Conservation (phyloP, 2,113 vertebrate genomes). For the Antigone vipio region DNA sequence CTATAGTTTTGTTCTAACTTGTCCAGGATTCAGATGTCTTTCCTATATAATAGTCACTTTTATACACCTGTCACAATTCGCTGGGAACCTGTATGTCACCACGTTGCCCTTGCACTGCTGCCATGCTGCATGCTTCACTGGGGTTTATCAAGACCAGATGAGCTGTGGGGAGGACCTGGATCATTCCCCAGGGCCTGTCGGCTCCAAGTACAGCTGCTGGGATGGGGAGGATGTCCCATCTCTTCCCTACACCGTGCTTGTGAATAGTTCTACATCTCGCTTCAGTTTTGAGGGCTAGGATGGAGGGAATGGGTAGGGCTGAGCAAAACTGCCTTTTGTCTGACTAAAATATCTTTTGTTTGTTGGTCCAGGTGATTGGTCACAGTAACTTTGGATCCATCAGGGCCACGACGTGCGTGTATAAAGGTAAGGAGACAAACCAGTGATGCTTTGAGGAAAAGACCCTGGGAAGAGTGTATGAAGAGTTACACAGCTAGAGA, state of each 20-base stretch:
- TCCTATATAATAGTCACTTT: not conserved
- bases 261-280: not conserved
- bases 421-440: constrained; percentile 82
- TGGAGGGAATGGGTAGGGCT: not conserved
- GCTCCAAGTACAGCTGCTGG: not conserved
- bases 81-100: not conserved
- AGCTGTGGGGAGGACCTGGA: not conserved
- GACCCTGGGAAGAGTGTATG: not conserved
- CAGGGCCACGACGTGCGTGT: constrained; percentile 93
- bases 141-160: not conserved
- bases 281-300: not conserved
- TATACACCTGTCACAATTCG: not conserved
- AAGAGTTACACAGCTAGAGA: not conserved
- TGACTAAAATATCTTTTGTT: not conserved
- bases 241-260: not conserved
- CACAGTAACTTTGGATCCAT: constrained; percentile 99
- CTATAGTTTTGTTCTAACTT: not conserved
- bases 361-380: constrained; percentile 85
- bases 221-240: not conserved
- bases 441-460: not conserved
- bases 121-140: not conserved
- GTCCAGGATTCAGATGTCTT: not conserved
- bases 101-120: not conserved
- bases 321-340: not conserved
- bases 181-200: not conserved